Percentiles rank a stretch among this genome's conserved stretches.
Conservation (phyloP, 2,888 invertebrate genomes). For the Brassicogethes aeneus region DNA sequence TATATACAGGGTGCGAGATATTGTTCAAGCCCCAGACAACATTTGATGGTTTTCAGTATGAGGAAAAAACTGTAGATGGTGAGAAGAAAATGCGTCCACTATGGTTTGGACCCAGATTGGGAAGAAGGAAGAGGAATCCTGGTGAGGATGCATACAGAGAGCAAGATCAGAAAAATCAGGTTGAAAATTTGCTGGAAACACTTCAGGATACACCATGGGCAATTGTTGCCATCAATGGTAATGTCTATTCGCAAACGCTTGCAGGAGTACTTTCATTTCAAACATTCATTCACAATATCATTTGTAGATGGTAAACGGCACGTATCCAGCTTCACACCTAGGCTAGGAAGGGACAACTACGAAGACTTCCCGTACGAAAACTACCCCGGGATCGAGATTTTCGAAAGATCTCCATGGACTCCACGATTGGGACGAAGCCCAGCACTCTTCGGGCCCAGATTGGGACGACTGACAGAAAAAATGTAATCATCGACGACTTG, state of each 20-base stretch:
- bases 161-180: constrained; percentile 24
- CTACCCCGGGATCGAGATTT: constrained; percentile 6
- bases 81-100: constrained; percentile 24
- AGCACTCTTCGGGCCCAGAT: constrained; percentile 40
- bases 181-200: constrained; percentile 33
- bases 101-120: constrained; percentile 49
- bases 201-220: constrained; percentile 39
- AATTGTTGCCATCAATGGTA: constrained; percentile 38
- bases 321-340: constrained; percentile 40
- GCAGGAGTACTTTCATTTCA: constrained; percentile 8
- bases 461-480: constrained; percentile 29
- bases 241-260: constrained; percentile 13
- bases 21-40: too few species aligned
- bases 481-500: too few species aligned
- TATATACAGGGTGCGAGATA: too few species aligned
- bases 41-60: too few species aligned
- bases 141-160: constrained; percentile 21
- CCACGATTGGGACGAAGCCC: constrained; percentile 43
- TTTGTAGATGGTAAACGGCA: constrained; percentile 16
- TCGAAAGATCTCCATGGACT: constrained; percentile 34
- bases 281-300: neutral
- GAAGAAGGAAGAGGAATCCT: constrained; percentile 40
- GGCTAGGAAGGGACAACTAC: constrained; percentile 42
- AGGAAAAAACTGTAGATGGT: too few species aligned
- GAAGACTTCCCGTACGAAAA: too few species aligned